Base-by-base conservation (phyloP, 1,140 invertebrate genomes). In the Sitobion miscanthi region DNA sequence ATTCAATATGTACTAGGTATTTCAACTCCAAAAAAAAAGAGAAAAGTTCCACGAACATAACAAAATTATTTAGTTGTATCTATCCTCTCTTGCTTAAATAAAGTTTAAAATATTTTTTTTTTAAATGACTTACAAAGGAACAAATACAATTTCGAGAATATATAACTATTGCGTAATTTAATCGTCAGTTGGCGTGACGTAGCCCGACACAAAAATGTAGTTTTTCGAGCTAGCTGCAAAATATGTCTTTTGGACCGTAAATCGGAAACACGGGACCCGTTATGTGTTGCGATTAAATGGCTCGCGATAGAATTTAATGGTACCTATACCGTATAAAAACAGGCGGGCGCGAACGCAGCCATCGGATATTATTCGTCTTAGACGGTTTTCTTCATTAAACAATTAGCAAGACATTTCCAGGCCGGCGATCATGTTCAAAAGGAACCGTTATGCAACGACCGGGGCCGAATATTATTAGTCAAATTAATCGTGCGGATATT, bases 401-500 rank as follows among this genome's bases (percentile, higher is more conserved):
- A 91, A 91, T 91, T 91, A 91, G 25, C 54, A 38, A 45, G 57
- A 69, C 90, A 42, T 45, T 69, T 69, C 57, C 54, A 45, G 57
- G 52, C 88, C 88, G 11, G 35, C 49, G 35, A 54, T 30, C 88
- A 9, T 25, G 42, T 91, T 69, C 57, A 69, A 62, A 91, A n/a
- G 62, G 57, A 91, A 77, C 45, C 42, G 90, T n/a, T n/a, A 52
- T 42, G 4, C 5, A 54, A 42, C 25, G 9, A 35, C 54, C 57
- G 57, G 52, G 21, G 38, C 88, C 62, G 57, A 91, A 30, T 42
- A 57, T 47, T 77, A 77, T 91, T 91, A 91, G 90, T 77, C 57
- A 77, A 91, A 77, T 91, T 91, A 91, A 91, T 91, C 90, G 90
- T 30, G 57, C 90, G 62, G 57, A 91, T 30, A 91, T 91, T 88